Base-by-base conservation (phyloP, 2,888 invertebrate genomes). In the Leptinotarsa haldemani region DNA sequence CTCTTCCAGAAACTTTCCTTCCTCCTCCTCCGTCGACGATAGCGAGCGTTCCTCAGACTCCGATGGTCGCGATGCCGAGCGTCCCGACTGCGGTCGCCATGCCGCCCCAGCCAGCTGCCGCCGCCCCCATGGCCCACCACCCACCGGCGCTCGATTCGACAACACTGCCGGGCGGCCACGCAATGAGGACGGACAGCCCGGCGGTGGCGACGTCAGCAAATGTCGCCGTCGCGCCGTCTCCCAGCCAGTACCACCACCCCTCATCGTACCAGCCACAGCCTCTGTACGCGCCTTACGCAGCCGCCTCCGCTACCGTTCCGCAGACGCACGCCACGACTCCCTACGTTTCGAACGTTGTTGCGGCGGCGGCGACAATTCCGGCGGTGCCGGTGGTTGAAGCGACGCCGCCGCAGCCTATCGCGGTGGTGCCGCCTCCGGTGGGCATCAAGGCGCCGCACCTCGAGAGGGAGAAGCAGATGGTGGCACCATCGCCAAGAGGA, bases 251-350 rank as follows among this genome's bases (percentile, higher is more conserved):
- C 78, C 85, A 87, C 74, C 87, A 86, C 83, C 71, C 66, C 12
- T 69, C 77, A 20, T 71, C 74, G 25, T 77, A 78, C 70, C 74
- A 56, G 30, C 71, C 9, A 13, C 70, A 65, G 50, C 92, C 93
- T 53, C 89, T 95, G 77, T 95, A 95, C 85, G 93, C 95, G 16
- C 95, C 95, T 0, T 95, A 94, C 84, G 93, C 94, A 74, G 90
- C 92, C 87, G 46, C 53, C 92, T 94, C 87, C 3, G 93, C 93
- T 83, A 93, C 94, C 3, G 73, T 73, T 25, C 79, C 73, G 67
- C 75, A 72, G 85, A 70, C 68, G 88, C 74, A 90, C 92, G 82
- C 90, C 91, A 73, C 93, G 93, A 87, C 94, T 16, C 94, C 95
- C 75, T 94, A 93, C 86, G 94, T 94, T 86, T 94, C 95, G 65